phyloP scores from a whole-genome alignment of 2,888 invertebrate species.

The Rhagium mordax region DNA sequence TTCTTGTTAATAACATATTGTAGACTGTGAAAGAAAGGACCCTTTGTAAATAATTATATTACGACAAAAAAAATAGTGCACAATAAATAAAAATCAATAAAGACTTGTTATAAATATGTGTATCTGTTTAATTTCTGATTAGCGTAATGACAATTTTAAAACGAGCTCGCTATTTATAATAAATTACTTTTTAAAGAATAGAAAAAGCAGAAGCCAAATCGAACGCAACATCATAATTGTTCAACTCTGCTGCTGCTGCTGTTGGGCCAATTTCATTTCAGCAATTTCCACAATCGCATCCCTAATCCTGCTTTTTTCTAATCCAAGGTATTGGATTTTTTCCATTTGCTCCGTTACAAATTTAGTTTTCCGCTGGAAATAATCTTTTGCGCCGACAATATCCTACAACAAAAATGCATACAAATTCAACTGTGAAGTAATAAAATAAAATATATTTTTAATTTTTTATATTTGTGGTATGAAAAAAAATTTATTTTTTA shows the following conservation, averaged over 20 bases:
- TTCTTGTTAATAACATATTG: constrained; percentile 38
- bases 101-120: constrained; percentile 46
- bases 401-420: constrained; percentile 73
- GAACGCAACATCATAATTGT: neutral
- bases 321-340: constrained; percentile 86
- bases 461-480: too few species aligned
- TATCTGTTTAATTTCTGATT: constrained; percentile 19
- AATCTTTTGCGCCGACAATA: constrained; percentile 87
- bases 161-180: neutral
- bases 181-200: constrained; percentile 5
- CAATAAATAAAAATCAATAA: constrained; percentile 48
- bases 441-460: too few species aligned
- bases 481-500: too few species aligned
- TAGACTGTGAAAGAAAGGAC: constrained; percentile 51
- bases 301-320: constrained; percentile 87
- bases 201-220: neutral
- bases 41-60: constrained; percentile 47
- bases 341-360: constrained; percentile 96
- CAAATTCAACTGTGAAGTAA: too few species aligned
- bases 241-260: constrained; percentile 50
- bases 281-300: constrained; percentile 85
- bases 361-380: constrained; percentile 91
- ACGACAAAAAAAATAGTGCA: constrained; percentile 42
- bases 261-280: constrained; percentile 80
- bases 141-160: neutral